Percentiles rank a stretch among this genome's conserved stretches.
These are phyloP conservation scores for Zygaena filipendulae DNA, from an alignment of 2,888 invertebrate species.

Conservation along the genomic window DNA sequence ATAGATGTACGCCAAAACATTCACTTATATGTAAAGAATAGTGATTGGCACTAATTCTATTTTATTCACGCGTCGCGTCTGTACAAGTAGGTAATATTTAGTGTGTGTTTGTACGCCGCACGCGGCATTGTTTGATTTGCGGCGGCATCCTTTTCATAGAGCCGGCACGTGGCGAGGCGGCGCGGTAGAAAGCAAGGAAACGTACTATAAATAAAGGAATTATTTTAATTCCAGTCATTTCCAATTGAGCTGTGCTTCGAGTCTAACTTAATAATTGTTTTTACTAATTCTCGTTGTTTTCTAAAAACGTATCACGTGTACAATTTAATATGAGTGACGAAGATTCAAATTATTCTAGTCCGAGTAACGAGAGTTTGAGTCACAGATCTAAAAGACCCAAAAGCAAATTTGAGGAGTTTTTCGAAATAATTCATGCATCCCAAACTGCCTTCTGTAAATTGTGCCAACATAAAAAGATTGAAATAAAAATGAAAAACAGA, in stretches of 20 bases:
- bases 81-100: too few relatives aligned
- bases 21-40: too few relatives aligned
- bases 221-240: constrained; percentile 4
- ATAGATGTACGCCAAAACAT: too few relatives aligned
- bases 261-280: constrained; percentile 12
- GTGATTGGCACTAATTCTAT: too few relatives aligned
- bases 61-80: too few relatives aligned
- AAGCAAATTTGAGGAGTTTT: too few relatives aligned
- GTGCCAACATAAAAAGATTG: constrained; percentile 18
- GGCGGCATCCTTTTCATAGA: constrained; percentile 4
- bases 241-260: constrained; percentile 8
- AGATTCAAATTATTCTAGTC: constrained; percentile 17
- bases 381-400: too few relatives aligned
- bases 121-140: constrained; percentile 9
- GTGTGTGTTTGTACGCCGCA: constrained; percentile 6
- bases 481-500: constrained; percentile 19
- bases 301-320: constrained; percentile 10
- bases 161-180: constrained; percentile 7
- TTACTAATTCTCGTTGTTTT: constrained; percentile 10
- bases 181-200: constrained; percentile 7
- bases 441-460: constrained; percentile 18
- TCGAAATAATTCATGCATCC: constrained; percentile 18
- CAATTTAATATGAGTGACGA: constrained; percentile 16
- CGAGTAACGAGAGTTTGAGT: constrained; percentile 14
- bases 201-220: constrained; percentile 2